Conservation (phyloP, 2,888 invertebrate genomes). For the Drosophila monieri region DNA sequence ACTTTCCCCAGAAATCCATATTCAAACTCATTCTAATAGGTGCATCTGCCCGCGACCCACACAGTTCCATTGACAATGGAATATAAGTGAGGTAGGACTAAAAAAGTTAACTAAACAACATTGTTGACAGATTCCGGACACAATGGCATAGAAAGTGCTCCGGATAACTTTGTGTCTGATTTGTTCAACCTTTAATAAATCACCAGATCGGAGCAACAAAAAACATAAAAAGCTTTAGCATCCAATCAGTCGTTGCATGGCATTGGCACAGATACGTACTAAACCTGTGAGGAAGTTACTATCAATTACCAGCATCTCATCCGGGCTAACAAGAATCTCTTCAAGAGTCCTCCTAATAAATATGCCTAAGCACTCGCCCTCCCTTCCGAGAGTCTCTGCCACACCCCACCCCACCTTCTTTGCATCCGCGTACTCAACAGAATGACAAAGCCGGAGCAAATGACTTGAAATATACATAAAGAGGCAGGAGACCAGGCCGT, state of each 20-base stretch:
- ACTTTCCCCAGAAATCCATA: background rate
- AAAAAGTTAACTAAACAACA: constrained; percentile 18
- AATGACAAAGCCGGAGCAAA: constrained; percentile 71
- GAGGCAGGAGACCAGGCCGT: constrained; percentile 30
- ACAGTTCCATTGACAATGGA: constrained; percentile 51
- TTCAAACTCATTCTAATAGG: constrained; percentile 36
- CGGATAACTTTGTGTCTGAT: background rate
- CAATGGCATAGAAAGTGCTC: constrained; percentile 14
- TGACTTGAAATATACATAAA: constrained; percentile 63
- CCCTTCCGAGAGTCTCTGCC: background rate
- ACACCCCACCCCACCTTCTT: background rate
- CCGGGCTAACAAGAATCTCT: constrained; percentile 44
- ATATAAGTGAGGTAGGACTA: constrained; percentile 39
- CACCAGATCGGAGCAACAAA: background rate
- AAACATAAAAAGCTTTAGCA: constrained; percentile 13
- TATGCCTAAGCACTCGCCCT: constrained; percentile 67
- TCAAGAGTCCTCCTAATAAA: constrained; percentile 61
- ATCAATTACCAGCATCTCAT: constrained; percentile 47
- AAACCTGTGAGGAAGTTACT: constrained; percentile 26
- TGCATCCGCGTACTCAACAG: constrained; percentile 22
- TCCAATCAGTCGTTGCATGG: constrained; percentile 22
- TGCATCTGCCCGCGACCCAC: constrained; percentile 49
- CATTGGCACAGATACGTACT: constrained; percentile 4
- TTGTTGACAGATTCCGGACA: constrained; percentile 11
- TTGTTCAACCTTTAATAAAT: constrained; percentile 1